Conservation (phyloP, 2,797 vertebrate genomes). For the Lacerta viridis region DNA sequence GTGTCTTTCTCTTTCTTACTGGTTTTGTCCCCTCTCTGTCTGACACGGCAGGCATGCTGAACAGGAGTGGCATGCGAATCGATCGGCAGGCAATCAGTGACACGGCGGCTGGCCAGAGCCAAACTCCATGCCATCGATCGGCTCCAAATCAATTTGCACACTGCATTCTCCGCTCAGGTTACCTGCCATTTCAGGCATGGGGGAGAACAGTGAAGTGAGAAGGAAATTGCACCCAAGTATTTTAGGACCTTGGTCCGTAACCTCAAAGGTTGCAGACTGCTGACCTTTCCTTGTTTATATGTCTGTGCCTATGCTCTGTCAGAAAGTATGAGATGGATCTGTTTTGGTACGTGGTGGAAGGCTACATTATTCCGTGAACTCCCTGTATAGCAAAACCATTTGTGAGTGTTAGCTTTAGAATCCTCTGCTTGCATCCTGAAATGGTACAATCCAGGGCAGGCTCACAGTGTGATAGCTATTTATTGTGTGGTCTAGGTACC, state of each 20-base stretch:
- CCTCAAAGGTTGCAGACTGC: slow-evolving; percentile 62
- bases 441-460: too few species aligned
- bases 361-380: too few species aligned
- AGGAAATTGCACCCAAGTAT: slow-evolving; percentile 75
- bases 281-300: slow-evolving; percentile 24
- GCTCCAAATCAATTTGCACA: slow-evolving; percentile 82
- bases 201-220: slow-evolving; percentile 73
- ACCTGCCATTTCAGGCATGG: slow-evolving; percentile 78
- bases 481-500: neutral
- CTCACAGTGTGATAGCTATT: neutral
- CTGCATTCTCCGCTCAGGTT: slow-evolving; percentile 74
- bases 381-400: neutral
- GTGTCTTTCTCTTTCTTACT: slow-evolving; percentile 77
- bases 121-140: slow-evolving; percentile 76
- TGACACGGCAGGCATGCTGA: slow-evolving; percentile 80
- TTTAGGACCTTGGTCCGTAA: slow-evolving; percentile 69
- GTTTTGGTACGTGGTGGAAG: slow-evolving; percentile 3
- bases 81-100: slow-evolving; percentile 79
- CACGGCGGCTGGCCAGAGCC: slow-evolving; percentile 75
- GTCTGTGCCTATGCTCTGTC: neutral
- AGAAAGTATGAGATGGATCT: slow-evolving; percentile 47
- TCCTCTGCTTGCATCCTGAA: neutral
- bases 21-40: slow-evolving; percentile 71
- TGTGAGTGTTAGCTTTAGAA: neutral
- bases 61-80: slow-evolving; percentile 77